These are phyloP conservation scores for Notospermus geniculatus DNA, from an alignment of 1,140 invertebrate genomes.

Conservation along the genomic window DNA sequence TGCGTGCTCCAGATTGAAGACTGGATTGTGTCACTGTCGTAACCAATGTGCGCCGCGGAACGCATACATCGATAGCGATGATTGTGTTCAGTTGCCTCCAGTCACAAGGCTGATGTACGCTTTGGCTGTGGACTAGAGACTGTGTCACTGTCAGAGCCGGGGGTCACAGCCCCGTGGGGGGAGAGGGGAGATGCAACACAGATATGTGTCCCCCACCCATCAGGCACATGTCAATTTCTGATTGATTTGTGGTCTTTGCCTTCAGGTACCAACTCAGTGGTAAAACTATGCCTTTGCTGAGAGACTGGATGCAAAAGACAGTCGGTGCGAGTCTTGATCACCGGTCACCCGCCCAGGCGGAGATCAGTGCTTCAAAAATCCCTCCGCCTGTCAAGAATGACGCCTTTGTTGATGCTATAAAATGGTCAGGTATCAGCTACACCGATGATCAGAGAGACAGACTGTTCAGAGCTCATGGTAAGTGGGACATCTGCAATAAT, in stretches of 20 bases:
- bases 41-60: no score
- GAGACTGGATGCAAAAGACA: constrained; percentile 74
- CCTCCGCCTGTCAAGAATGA: constrained; percentile 55
- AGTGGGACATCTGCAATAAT: no score
- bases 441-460: constrained; percentile 81
- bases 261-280: constrained; percentile 84
- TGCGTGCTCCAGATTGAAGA: no score
- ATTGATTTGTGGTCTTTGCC: neutral
- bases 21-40: no score
- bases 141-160: no score
- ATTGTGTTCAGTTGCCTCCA: no score
- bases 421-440: constrained; percentile 64
- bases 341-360: constrained; percentile 49
- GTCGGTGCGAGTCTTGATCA: constrained; percentile 67
- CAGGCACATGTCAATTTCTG: neutral
- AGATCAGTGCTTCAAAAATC: constrained; percentile 52
- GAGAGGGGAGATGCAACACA: no score
- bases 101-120: no score
- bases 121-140: no score
- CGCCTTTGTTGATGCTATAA: constrained; percentile 65
- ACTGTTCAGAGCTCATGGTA: constrained; percentile 83
- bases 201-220: no score
- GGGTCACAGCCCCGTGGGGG: no score
- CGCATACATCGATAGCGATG: no score
- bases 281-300: constrained; percentile 73